These are phyloP conservation scores for Nasua narica DNA, from an alignment of 2,797 vertebrate genomes.

Conservation along the genomic window DNA sequence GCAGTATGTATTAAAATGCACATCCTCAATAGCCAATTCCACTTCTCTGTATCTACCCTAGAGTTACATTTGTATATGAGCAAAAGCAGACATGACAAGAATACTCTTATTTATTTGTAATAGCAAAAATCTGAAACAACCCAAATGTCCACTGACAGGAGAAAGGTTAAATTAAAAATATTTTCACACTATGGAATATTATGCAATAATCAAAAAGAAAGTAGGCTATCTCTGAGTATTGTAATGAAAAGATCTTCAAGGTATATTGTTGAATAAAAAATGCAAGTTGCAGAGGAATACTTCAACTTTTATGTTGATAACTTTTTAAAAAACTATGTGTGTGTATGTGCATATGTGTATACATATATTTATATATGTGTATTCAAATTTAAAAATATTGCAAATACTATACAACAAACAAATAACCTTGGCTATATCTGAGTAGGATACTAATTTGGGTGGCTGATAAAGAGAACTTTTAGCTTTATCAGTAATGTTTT, in stretches of 20 bases:
- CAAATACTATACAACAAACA: neutral
- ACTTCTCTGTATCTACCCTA: neutral
- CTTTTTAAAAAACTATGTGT: neutral
- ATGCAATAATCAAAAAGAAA: neutral
- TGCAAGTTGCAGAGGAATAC: neutral
- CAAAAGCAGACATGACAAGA: neutral
- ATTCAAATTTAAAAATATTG: neutral
- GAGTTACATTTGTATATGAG: neutral
- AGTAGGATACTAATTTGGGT: neutral
- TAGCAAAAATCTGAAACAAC: neutral
- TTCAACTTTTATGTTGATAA: neutral
- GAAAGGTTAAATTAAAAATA: constrained; percentile 15
- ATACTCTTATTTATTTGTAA: neutral
- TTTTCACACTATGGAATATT: neutral
- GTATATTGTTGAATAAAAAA: neutral
- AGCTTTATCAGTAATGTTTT: neutral
- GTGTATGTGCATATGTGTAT: neutral
- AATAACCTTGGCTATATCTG: neutral
- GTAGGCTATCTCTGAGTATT: neutral
- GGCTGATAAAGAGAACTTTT: neutral
- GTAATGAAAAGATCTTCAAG: constrained; percentile 1
- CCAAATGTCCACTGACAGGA: neutral
- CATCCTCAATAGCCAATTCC: neutral
- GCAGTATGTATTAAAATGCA: neutral
- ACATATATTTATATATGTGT: neutral